phyloP scores from a whole-genome alignment of 2,113 vertebrate genomes.

The crab-eating macaque (Macaca fascicularis) region DNA sequence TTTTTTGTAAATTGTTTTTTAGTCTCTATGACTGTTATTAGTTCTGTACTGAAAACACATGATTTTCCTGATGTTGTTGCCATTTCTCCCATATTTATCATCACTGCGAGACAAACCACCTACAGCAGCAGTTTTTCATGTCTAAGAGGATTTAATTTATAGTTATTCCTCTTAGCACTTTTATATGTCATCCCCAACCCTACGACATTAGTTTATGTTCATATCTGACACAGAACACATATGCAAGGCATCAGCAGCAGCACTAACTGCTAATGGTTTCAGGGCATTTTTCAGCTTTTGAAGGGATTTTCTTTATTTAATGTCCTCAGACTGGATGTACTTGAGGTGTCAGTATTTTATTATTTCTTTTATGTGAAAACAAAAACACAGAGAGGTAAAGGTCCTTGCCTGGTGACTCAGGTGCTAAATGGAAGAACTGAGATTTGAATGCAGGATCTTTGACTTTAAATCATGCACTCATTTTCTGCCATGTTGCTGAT shows the following conservation, averaged over 20 bases:
- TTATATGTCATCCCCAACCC: neutral
- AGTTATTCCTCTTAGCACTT: neutral
- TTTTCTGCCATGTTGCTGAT: neutral
- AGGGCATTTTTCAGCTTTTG: neutral
- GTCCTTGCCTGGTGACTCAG: neutral
- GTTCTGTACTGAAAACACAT: neutral
- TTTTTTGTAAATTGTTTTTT: neutral
- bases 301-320: neutral
- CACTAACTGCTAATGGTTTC: neutral
- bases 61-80: neutral
- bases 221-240: neutral
- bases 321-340: neutral
- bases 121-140: neutral
- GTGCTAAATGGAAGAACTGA: neutral
- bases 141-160: neutral
- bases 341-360: neutral
- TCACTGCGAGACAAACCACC: neutral
- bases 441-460: neutral
- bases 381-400: neutral
- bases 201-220: neutral
- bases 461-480: neutral
- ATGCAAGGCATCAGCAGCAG: fast-evolving
- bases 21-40: neutral
- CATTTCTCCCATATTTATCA: neutral
- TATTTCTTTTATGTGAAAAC: neutral